Evolutionary conservation across 2,113 vertebrate genomes (phyloP).

Genomic region (Microtus ochrogaster): DNA sequence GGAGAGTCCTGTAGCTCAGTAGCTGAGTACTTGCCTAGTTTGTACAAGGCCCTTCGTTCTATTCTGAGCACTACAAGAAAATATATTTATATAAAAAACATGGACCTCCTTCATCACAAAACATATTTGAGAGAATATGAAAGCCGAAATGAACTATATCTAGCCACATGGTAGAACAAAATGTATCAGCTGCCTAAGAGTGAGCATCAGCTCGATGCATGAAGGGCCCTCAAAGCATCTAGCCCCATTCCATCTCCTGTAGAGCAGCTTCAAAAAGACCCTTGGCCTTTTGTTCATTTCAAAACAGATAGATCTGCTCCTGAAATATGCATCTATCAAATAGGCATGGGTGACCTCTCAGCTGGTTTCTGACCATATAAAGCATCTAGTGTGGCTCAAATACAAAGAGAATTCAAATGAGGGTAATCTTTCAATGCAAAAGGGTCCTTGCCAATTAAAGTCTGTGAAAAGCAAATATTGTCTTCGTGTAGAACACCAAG

Average conservation of each 20-base stretch:
- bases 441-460: slow-evolving; percentile 73
- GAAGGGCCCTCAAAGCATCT: slow-evolving; percentile 28
- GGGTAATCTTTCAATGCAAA: slow-evolving; percentile 58
- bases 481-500: slow-evolving; percentile 28
- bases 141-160: background rate
- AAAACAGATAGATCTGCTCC: slow-evolving; percentile 54
- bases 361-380: slow-evolving; percentile 24
- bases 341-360: slow-evolving; percentile 42
- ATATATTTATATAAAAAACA: background rate
- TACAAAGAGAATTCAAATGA: slow-evolving; percentile 66
- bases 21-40: background rate
- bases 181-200: background rate
- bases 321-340: slow-evolving; percentile 51
- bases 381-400: slow-evolving; percentile 15
- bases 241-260: slow-evolving; percentile 39
- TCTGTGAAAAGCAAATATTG: slow-evolving; percentile 49
- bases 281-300: slow-evolving; percentile 70
- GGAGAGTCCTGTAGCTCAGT: background rate
- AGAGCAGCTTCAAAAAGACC: slow-evolving; percentile 47
- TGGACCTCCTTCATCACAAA: background rate
- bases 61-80: background rate
- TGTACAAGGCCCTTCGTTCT: background rate
- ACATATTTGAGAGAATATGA: background rate
- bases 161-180: background rate
- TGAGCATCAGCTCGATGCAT: background rate